phyloP scores from a whole-genome alignment of 2,797 vertebrate genomes.

The Natrix natrix region DNA sequence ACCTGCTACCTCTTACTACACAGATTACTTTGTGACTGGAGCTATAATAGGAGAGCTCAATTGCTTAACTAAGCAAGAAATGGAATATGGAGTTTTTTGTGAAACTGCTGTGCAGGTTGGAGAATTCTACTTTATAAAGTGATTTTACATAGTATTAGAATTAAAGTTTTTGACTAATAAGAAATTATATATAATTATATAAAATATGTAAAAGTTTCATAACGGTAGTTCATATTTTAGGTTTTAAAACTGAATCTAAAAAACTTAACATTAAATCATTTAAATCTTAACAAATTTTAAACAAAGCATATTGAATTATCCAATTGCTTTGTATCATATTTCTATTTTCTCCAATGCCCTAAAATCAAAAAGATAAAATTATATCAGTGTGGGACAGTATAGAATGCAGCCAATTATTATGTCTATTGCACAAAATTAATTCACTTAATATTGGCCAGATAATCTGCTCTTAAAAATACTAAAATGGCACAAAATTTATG shows the following conservation, averaged over 20 bases:
- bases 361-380: background rate
- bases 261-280: background rate
- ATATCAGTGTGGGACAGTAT: background rate
- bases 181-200: background rate
- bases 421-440: background rate
- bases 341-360: background rate
- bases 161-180: background rate
- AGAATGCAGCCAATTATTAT: background rate
- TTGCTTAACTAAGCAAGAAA: conserved; percentile 61
- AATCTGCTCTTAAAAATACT: background rate
- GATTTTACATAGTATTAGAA: background rate
- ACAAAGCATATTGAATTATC: background rate
- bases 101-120: conserved; percentile 64
- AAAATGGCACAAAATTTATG: background rate
- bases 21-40: conserved; percentile 63
- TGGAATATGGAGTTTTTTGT: conserved; percentile 56
- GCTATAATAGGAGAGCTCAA: conserved; percentile 70
- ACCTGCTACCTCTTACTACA: conserved; percentile 8
- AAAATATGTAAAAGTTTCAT: background rate
- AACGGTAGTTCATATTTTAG: background rate
- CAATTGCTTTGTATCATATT: background rate
- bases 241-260: background rate
- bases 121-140: conserved; percentile 1
- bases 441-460: background rate
- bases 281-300: background rate